A percentile compares a stretch with the other conserved stretches of the same genome.
phyloP scores from a whole-genome alignment of 2,113 vertebrate species.

The Aix galericulata region DNA sequence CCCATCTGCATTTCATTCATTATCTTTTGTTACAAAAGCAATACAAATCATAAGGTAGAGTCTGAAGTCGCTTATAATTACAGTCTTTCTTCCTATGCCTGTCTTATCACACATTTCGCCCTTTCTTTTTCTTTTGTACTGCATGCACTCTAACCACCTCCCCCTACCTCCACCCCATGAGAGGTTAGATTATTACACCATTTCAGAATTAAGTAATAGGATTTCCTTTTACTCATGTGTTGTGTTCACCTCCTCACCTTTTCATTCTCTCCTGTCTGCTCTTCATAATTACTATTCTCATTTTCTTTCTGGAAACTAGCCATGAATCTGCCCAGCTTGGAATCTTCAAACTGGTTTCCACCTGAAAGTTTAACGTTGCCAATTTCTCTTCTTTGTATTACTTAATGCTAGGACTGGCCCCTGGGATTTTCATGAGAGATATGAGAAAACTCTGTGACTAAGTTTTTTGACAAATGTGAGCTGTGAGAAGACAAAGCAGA shows the following conservation, averaged over 20 bases:
- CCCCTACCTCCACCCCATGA: neutral
- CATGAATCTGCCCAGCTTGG: neutral
- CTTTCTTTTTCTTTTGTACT: neutral
- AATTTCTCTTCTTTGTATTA: neutral
- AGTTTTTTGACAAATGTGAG: neutral
- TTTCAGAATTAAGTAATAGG: slow-evolving; percentile 7
- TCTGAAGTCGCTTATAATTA: neutral
- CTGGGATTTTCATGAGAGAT: slow-evolving; percentile 1
- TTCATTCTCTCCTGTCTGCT: neutral
- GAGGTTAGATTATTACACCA: neutral
- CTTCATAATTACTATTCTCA: neutral
- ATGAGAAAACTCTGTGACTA: neutral
- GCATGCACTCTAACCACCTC: neutral
- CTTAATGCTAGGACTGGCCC: neutral
- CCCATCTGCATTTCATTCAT: neutral
- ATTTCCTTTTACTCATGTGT: neutral
- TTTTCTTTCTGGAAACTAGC: neutral
- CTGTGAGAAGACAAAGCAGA: neutral
- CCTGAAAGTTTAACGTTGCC: neutral
- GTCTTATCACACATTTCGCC: neutral
- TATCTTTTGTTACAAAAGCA: slow-evolving; percentile 11
- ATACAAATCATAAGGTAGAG: slow-evolving; percentile 10
- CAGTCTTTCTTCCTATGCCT: neutral
- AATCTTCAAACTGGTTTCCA: neutral
- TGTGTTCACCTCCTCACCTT: slow-evolving; percentile 1